These are phyloP conservation scores for Tinamus major DNA, from an alignment of 2,797 vertebrate species.

Conservation along the genomic window DNA sequence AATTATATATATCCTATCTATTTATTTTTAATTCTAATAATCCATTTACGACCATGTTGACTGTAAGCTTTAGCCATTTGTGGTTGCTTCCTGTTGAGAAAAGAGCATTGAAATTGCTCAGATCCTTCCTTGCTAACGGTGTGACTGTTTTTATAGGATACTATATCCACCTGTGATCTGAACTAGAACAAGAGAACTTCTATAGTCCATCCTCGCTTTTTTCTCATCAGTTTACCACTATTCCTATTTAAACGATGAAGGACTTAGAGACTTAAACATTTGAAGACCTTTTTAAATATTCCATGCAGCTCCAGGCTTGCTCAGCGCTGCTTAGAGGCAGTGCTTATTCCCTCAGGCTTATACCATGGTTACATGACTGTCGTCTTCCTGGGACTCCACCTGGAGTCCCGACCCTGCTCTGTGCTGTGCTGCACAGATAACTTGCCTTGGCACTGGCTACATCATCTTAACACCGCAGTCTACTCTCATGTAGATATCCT, in stretches of 20 bases:
- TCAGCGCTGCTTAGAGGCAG: not conserved
- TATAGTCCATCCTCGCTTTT: not conserved
- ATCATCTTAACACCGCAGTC: not conserved
- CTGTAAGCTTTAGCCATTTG: not conserved
- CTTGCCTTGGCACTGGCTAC: not conserved
- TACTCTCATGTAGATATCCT: not conserved
- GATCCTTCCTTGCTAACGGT: not conserved
- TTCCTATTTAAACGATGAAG: not conserved
- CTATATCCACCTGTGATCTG: not conserved
- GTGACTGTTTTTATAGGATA: not conserved
- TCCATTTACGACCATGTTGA: not conserved
- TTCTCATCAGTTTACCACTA: not conserved
- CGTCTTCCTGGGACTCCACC: not conserved
- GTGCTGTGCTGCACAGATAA: not conserved
- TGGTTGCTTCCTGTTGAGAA: not conserved
- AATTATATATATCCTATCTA: not conserved
- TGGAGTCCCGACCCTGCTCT: not conserved
- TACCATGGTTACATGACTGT: rapidly evolving
- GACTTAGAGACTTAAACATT: too few species aligned
- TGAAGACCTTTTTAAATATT: too few species aligned
- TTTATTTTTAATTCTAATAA: not conserved
- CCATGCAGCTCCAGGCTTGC: not conserved
- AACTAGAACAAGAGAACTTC: not conserved
- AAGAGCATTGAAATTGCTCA: constrained; percentile 1
- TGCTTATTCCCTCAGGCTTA: not conserved